These are phyloP conservation scores for Ginglymostoma cirratum DNA, from an alignment of 2,113 vertebrate genomes.

Conservation along the genomic window DNA sequence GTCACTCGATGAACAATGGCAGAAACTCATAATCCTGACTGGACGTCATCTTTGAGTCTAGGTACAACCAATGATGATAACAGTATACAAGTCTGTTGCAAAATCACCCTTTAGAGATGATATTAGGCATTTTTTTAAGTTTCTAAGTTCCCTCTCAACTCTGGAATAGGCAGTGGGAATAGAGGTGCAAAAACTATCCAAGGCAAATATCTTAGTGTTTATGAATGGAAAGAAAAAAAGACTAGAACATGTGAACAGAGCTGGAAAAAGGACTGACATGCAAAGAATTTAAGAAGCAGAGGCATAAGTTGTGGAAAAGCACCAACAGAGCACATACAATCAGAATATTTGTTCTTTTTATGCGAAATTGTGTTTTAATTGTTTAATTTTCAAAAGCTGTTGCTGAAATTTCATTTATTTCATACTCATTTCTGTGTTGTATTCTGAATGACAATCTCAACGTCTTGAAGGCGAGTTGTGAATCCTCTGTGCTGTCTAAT, in stretches of 20 bases:
- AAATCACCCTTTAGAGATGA: not conserved
- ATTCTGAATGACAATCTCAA: not conserved
- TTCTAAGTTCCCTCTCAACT: not conserved
- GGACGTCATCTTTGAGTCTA: too few relatives aligned
- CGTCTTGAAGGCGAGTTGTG: not conserved
- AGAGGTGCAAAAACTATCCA: not conserved
- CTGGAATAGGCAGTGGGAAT: not conserved
- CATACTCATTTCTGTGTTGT: not conserved
- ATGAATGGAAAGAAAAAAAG: not conserved
- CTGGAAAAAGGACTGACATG: not conserved
- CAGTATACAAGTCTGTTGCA: not conserved
- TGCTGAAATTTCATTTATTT: not conserved
- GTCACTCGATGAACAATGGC: too few relatives aligned
- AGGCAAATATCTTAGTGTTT: not conserved
- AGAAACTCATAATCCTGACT: too few relatives aligned
- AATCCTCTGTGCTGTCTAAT: not conserved
- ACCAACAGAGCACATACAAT: not conserved
- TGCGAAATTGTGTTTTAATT: not conserved
- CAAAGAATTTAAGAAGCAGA: not conserved
- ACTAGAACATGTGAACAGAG: not conserved
- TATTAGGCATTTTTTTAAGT: not conserved
- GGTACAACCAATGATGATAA: too few relatives aligned
- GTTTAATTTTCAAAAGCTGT: not conserved
- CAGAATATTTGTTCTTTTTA: not conserved
- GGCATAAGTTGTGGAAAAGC: not conserved